These are phyloP conservation scores for Steinernema scapterisci DNA, from an alignment of 2,888 invertebrate genomes.

Conservation along the genomic window DNA sequence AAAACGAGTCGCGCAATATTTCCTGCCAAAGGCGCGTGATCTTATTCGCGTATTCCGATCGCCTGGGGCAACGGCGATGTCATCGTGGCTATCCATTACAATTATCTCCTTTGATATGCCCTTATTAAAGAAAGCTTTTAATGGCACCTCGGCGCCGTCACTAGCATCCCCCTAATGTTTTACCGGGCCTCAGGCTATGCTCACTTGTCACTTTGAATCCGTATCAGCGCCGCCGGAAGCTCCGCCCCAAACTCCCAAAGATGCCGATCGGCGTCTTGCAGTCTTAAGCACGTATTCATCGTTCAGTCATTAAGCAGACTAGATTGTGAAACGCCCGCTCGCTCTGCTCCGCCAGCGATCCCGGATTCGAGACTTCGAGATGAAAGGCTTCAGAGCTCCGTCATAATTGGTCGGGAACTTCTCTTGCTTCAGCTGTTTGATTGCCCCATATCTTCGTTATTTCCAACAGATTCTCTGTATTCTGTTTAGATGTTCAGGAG, in stretches of 20 bases:
- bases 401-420: no score
- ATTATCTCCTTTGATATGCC: conserved; percentile 28
- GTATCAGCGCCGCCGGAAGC: conserved; percentile 12
- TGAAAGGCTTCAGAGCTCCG: no score
- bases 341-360: no score
- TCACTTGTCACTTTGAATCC: conserved; percentile 5
- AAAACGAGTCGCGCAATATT: conserved; percentile 1
- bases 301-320: conserved; percentile 9
- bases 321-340: not conserved
- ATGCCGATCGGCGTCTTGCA: conserved; percentile 21
- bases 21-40: not conserved
- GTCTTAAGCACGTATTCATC: conserved; percentile 30
- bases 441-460: no score
- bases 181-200: conserved; percentile 25
- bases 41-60: not conserved
- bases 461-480: no score
- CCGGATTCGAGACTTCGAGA: no score
- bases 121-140: conserved; percentile 25
- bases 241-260: not conserved
- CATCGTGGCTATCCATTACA: conserved; percentile 17
- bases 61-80: conserved; percentile 15
- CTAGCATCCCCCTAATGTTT: not conserved
- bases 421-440: no score
- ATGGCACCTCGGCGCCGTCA: not conserved
- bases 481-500: no score